Conservation (phyloP, 92 coral and sea anemone species). For the Zoanthus solanderi region DNA sequence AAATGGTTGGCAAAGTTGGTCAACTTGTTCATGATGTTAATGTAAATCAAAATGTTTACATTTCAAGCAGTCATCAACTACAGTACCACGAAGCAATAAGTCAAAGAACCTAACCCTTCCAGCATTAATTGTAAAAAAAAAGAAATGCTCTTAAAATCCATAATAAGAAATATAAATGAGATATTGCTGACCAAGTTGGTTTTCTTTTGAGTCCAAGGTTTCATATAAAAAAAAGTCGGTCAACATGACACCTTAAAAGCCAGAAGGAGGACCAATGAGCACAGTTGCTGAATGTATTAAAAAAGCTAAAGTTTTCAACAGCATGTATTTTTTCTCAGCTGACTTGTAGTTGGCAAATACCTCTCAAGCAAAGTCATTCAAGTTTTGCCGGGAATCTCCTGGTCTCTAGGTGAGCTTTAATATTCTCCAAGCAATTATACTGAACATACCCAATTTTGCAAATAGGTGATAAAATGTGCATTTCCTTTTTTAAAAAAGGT, state of each 20-base stretch:
- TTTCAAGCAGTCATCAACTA: too few relatives aligned
- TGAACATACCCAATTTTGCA: too few relatives aligned
- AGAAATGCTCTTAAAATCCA: too few relatives aligned
- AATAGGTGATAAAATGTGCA: too few relatives aligned
- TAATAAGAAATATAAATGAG: background rate
- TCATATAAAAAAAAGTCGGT: background rate
- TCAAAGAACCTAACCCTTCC: too few relatives aligned
- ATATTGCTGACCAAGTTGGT: background rate
- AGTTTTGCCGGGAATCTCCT: background rate
- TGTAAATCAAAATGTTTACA: too few relatives aligned
- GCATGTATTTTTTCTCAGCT: background rate
- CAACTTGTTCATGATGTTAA: too few relatives aligned
- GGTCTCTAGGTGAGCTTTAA: background rate
- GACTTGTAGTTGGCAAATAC: background rate
- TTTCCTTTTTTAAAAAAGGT: too few relatives aligned
- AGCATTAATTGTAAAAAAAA: too few relatives aligned
- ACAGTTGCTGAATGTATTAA: background rate
- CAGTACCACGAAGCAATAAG: too few relatives aligned
- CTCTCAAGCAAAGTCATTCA: background rate
- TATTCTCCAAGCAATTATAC: too few relatives aligned
- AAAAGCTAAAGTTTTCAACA: background rate
- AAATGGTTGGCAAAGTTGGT: too few relatives aligned
- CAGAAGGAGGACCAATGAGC: background rate
- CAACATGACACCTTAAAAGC: background rate
- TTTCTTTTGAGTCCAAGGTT: background rate